Conservation (phyloP, 2,888 invertebrate species). For the Oxytorus armatus region DNA sequence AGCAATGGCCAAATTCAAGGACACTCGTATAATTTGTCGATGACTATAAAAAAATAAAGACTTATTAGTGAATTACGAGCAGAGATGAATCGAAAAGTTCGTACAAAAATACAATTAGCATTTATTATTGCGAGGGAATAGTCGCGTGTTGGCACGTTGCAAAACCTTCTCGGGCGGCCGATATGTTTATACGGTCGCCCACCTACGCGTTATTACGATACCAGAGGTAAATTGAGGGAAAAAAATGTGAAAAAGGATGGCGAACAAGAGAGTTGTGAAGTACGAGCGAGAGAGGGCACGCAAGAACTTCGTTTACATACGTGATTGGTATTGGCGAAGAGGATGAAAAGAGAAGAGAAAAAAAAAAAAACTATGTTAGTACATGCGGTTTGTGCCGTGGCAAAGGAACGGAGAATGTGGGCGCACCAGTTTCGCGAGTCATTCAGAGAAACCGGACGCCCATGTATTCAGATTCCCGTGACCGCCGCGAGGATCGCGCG, state of each 20-base stretch:
- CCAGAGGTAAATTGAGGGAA: slow-evolving; percentile 13
- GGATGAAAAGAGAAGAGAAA: background rate
- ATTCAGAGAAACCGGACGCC: slow-evolving; percentile 72
- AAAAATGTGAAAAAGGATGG: no score
- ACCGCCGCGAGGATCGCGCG: slow-evolving; percentile 28
- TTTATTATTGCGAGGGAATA: no score
- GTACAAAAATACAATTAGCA: no score
- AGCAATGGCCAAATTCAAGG: no score
- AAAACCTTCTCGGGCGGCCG: no score
- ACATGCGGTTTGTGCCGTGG: no score
- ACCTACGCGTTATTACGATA: slow-evolving; percentile 50
- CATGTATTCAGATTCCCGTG: slow-evolving; percentile 70
- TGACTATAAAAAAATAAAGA: no score
- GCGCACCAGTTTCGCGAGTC: slow-evolving; percentile 78
- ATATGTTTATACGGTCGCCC: background rate
- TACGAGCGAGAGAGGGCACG: background rate
- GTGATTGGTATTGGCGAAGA: slow-evolving; percentile 54
- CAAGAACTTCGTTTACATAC: slow-evolving; percentile 64
- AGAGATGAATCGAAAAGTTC: no score
- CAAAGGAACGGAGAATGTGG: slow-evolving; percentile 75
- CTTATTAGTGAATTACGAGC: no score
- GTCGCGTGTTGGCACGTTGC: no score
- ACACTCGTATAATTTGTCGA: no score
- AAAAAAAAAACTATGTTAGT: background rate
- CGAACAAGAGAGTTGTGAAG: no score